A percentile compares a stretch with the other conserved stretches of the same genome.
phyloP scores from a whole-genome alignment of 2,113 vertebrate species.

The Suricata suricatta region DNA sequence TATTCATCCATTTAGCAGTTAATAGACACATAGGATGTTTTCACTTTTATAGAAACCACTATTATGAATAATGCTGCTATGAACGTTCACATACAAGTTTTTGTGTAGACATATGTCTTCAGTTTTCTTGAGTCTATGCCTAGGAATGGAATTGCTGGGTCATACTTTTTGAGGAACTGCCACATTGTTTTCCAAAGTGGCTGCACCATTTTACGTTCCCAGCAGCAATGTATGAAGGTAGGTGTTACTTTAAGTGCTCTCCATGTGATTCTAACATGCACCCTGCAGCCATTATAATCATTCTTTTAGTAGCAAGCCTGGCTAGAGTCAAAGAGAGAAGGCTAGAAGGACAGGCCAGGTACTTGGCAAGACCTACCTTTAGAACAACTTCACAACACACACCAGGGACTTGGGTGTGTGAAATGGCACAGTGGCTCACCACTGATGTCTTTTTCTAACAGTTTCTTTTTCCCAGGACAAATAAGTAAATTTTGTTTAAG shows the following conservation, averaged over 20 bases:
- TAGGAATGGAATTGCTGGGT: background rate
- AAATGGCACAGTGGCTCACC: background rate
- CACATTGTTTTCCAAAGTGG: slow-evolving; percentile 16
- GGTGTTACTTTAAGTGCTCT: background rate
- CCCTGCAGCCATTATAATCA: background rate
- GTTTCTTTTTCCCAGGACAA: slow-evolving; percentile 19
- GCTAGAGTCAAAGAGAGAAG: background rate
- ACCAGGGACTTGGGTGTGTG: background rate
- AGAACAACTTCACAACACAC: background rate
- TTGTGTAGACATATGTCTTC: background rate
- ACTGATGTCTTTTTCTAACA: background rate
- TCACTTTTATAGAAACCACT: background rate
- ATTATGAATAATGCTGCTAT: background rate
- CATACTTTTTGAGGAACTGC: background rate
- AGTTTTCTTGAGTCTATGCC: background rate
- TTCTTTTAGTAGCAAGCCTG: background rate
- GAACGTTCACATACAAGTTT: background rate
- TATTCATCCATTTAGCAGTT: background rate
- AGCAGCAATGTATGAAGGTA: background rate
- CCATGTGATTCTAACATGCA: background rate
- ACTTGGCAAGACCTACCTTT: background rate
- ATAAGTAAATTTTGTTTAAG: slow-evolving; percentile 47
- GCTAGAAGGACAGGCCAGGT: background rate
- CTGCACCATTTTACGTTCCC: background rate
- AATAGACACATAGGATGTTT: background rate